A percentile compares a stretch with the other conserved stretches of the same genome.
Evolutionary conservation across 2,113 vertebrate species (phyloP).

Genomic region (Vombatus ursinus): DNA sequence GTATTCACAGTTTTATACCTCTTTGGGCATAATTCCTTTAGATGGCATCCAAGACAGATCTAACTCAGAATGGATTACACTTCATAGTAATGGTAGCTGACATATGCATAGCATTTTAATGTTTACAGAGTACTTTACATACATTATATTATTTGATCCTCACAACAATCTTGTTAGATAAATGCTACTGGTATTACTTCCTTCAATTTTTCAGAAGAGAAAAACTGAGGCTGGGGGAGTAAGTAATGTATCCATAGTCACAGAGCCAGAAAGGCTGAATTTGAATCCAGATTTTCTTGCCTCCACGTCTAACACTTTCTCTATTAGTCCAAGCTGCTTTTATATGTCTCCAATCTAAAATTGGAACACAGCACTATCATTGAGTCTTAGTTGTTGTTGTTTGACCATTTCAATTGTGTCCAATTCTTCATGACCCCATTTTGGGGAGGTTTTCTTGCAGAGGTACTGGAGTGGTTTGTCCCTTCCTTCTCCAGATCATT

Average conservation of each 20-base stretch:
- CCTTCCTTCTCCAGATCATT: not conserved
- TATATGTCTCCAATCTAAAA: not conserved
- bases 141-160: not conserved
- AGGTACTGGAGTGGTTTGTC: not conserved
- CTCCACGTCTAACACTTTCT: not conserved
- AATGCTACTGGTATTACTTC: not conserved
- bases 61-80: not conserved
- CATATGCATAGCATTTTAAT: not conserved
- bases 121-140: not conserved
- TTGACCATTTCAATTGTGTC: not conserved
- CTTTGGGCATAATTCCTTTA: conserved; percentile 41
- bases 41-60: conserved; percentile 28
- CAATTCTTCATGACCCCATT: not conserved
- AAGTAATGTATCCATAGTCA: not conserved
- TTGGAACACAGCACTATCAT: not conserved
- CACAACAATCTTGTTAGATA: not conserved
- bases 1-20: too few relatives aligned
- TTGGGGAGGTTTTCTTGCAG: not conserved
- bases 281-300: not conserved
- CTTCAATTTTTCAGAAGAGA: not conserved
- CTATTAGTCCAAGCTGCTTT: not conserved
- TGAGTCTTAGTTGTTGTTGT: not conserved
- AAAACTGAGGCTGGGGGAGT: not conserved
- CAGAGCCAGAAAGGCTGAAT: not conserved
- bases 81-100: not conserved